Evolutionary conservation across 2,797 vertebrate species (phyloP).

Genomic region (Pseudotriccus pelzelni): DNA sequence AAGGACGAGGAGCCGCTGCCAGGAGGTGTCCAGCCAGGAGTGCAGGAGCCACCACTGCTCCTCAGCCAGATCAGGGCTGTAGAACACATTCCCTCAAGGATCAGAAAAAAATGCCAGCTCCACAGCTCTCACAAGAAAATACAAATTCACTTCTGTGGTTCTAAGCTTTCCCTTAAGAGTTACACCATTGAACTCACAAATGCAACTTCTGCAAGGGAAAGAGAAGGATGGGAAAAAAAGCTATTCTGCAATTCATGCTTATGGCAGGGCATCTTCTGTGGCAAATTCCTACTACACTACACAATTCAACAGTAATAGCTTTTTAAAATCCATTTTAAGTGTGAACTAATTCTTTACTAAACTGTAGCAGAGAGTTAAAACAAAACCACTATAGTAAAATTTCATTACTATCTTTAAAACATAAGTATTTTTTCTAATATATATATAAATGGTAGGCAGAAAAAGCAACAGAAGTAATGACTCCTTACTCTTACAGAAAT

Average conservation of each 20-base stretch:
- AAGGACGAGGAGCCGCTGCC: neutral
- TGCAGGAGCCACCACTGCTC: neutral
- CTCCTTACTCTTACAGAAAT: neutral
- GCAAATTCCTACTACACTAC: neutral
- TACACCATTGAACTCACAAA: neutral
- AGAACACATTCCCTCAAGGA: neutral
- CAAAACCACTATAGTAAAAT: neutral
- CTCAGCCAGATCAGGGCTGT: neutral
- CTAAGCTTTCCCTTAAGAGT: neutral
- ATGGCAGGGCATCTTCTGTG: neutral
- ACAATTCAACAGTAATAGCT: neutral
- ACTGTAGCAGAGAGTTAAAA: neutral
- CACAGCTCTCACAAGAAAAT: neutral
- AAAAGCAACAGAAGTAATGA: neutral
- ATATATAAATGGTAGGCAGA: neutral
- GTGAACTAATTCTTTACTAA: neutral
- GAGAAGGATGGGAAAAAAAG: neutral
- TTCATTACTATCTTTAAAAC: neutral
- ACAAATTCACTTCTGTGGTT: neutral
- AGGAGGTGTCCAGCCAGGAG: neutral
- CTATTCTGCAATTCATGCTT: neutral
- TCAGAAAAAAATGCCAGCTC: neutral
- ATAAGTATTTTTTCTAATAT: neutral
- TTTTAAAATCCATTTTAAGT: neutral
- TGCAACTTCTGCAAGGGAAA: neutral